Base-by-base conservation (phyloP, 1,140 invertebrate species). In the Megathymus violae region DNA sequence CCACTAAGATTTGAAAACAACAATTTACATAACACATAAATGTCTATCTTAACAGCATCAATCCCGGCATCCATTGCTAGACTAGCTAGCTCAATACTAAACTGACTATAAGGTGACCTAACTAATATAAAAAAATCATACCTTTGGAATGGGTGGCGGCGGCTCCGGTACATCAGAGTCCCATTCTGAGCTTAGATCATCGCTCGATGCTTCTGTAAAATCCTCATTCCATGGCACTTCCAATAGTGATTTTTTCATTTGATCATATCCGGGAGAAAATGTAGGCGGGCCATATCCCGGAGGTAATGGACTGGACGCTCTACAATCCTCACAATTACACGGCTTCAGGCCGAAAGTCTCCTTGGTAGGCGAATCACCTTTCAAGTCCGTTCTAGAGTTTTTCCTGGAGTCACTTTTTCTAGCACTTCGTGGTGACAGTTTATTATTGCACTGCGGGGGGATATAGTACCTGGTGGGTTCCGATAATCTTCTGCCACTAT, bases 161-260 rank as follows among this genome's bases (percentile, higher is more conserved):
- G 91, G 85, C 67, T 93, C 93, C 1, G 93, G 92, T 14, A 95
- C 94, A 86, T 97, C 96, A 0, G 96, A 97, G 80, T 97, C 96
- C 96, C 96, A 97, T 78, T 97, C 97, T 4, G 96, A 97, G 80
- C 95, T 96, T 7, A 97, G 93, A 91, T 97, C 97, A 81, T 97
- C 96, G 76, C 95, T 96, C 62, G 96, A 96, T 9, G 95, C 95
- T 79, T 97, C 96, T 5, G 95, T 95, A 83, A 96, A 97, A 74
- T 97, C 97, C 31, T 94, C 83, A 25, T 81, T 89, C 91, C 92
- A 93, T 0, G 95, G 95, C 38, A 96, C 95, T 74, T 95, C 93
- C 40, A 96, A 80, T n/a, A 97, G 83, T 11, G 93, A 94, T 64
- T 93, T 94, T 68, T 95, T 93, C 91, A 97, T 97, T 76, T 96